Percentiles rank a stretch among this genome's conserved stretches.
Evolutionary conservation across 1,140 invertebrate species (phyloP).

Genomic region (Thaumatotibia leucotreta): DNA sequence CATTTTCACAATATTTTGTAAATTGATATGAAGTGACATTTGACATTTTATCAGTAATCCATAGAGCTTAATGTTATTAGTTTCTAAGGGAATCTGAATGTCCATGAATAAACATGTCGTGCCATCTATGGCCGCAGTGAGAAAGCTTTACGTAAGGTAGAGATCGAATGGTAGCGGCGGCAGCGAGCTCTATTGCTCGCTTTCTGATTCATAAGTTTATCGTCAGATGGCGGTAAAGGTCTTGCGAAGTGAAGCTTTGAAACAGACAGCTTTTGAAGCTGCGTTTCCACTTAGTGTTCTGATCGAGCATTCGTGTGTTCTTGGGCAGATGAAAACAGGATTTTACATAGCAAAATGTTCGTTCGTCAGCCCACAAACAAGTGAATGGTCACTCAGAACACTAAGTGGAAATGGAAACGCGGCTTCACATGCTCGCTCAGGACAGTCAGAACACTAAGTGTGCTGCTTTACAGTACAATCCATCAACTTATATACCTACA

Average conservation of each 20-base stretch:
- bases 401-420: too few species aligned
- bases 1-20: conserved; percentile 35
- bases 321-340: too few species aligned
- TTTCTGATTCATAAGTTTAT: not conserved
- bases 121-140: not conserved
- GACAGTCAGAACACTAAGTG: too few species aligned
- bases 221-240: not conserved
- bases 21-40: conserved; percentile 28
- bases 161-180: not conserved
- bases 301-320: too few species aligned
- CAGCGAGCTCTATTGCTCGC: not conserved
- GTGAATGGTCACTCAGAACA: too few species aligned
- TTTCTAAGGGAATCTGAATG: not conserved
- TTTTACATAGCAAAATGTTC: too few species aligned
- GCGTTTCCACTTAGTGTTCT: too few species aligned
- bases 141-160: not conserved
- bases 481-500: too few species aligned
- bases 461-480: too few species aligned
- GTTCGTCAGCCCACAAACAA: too few species aligned
- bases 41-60: not conserved
- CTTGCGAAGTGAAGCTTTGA: not conserved
- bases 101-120: not conserved
- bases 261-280: too few species aligned
- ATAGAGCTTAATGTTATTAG: not conserved
- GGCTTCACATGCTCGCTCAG: too few species aligned